These are phyloP conservation scores for Catharus bicknelli DNA, from an alignment of 2,113 vertebrate species.

Conservation along the genomic window DNA sequence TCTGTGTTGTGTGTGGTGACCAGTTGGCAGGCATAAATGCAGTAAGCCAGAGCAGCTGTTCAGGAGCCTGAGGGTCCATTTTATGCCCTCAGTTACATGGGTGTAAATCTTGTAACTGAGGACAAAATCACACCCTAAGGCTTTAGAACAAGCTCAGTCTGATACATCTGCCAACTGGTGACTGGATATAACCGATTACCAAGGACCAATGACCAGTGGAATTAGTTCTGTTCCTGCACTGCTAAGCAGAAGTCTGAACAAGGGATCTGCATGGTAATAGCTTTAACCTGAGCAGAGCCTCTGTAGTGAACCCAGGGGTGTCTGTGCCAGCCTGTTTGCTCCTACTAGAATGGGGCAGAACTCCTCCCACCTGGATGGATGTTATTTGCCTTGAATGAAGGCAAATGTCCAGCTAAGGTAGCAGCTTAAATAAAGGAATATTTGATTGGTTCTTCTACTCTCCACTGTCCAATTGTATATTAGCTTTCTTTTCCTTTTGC, in stretches of 20 bases:
- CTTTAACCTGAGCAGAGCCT: background rate
- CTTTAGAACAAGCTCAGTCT: constrained; percentile 39
- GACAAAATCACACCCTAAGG: constrained; percentile 38
- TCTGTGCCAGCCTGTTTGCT: background rate
- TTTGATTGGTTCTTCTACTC: background rate
- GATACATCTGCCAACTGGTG: constrained; percentile 3
- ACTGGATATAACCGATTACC: background rate
- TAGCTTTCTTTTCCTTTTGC: background rate
- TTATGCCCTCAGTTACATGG: constrained; percentile 30
- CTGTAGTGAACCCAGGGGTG: background rate
- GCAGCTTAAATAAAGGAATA: background rate
- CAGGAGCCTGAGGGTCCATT: constrained; percentile 37
- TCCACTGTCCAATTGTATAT: background rate
- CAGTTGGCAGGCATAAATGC: constrained; percentile 46
- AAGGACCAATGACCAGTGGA: background rate
- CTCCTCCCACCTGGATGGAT: background rate
- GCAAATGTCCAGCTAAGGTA: background rate
- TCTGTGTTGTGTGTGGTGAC: constrained; percentile 23
- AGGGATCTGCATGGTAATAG: background rate
- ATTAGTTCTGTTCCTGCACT: background rate
- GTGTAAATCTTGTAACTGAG: constrained; percentile 51
- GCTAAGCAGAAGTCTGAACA: background rate
- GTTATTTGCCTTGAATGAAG: background rate
- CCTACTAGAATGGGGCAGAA: background rate
- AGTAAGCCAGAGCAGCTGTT: constrained; percentile 47